Base-by-base conservation (phyloP, 2,888 invertebrate species). In the Gonocerus acuteangulatus region DNA sequence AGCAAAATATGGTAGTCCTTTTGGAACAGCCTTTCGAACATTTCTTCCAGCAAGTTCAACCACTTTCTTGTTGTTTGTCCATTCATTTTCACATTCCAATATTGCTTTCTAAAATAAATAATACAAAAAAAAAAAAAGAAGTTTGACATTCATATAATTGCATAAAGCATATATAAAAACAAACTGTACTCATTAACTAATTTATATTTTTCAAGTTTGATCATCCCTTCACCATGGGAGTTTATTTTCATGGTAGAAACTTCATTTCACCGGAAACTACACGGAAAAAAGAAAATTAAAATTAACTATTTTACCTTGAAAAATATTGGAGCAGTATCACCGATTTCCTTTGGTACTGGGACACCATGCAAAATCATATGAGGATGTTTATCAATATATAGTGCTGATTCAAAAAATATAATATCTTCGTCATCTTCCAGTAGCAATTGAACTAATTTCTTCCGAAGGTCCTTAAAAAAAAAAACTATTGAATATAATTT, bases 1-100 rank as follows among this genome's bases (percentile, higher is more conserved):
- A 77, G 87, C 84, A 75, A 99, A 95, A 74, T 97, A 99, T 0
- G 96, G 89, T 66, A 99, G 80, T 0, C 93, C 94, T 75, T 90
- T 93, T 0, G 97, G 99, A 64, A 99, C 77, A 13, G 88, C 83
- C 71, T 81, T 82, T 44, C 92, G 80, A 19, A 97, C 79, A 72
- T 87, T 82, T 71, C 85, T 87, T 0, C 80, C 73, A 7, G 77
- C 77, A 2, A 92, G 74, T 52, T 87, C 83, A 1, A 93, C 80
- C 34, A 94, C 72, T 78, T 97, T 96, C 72, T 93, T 95, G 73
- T 99, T 99, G 71, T 87, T 85, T 2, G 91, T 82, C 95, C 96
- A 99, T 75, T 96, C 95, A 16, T 83, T 82, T 75, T 95, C 97
- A 67, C 91, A 92, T 73, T 99, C 97, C 70, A 90, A 80, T 61